Conservation (phyloP, 2,888 invertebrate species). For the Andricus curvator region DNA sequence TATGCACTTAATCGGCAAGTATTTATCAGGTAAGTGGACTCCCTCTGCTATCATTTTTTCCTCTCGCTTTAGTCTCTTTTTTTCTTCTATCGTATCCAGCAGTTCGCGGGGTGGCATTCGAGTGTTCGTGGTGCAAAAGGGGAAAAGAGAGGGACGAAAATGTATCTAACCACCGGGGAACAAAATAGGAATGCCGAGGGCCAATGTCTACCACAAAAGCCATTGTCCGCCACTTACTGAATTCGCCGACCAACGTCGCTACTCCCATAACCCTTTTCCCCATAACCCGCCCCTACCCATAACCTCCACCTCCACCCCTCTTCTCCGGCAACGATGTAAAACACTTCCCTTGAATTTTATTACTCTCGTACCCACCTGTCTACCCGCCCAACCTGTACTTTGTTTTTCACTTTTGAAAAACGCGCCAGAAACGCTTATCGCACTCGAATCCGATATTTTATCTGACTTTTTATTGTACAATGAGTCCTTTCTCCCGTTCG, state of each 20-base stretch:
- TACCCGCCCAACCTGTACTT: constrained; percentile 43
- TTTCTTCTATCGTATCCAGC: constrained; percentile 48
- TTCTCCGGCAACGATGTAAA: constrained; percentile 69
- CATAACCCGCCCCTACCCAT: constrained; percentile 46
- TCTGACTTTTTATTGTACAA: neutral
- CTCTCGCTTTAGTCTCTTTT: constrained; percentile 50
- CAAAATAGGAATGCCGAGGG: constrained; percentile 66
- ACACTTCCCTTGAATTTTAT: constrained; percentile 76
- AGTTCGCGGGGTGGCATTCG: constrained; percentile 55
- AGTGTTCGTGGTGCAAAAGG: constrained; percentile 46
- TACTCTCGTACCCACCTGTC: constrained; percentile 56
- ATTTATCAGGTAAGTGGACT: constrained; percentile 62
- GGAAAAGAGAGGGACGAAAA: constrained; percentile 60
- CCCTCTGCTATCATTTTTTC: constrained; percentile 56
- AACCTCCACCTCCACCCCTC: constrained; percentile 49
- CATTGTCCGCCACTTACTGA: constrained; percentile 76
- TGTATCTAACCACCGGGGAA: constrained; percentile 64
- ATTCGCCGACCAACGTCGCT: constrained; percentile 67
- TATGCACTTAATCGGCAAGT: constrained; percentile 74
- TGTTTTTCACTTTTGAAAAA: constrained; percentile 46
- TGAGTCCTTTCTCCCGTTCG: neutral
- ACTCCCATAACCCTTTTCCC: constrained; percentile 48
- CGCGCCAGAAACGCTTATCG: constrained; percentile 30
- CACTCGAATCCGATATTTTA: constrained; percentile 2
- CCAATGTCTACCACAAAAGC: constrained; percentile 74